Conservation (phyloP, 2,888 invertebrate genomes). For the Rhabditophanes sp. region DNA sequence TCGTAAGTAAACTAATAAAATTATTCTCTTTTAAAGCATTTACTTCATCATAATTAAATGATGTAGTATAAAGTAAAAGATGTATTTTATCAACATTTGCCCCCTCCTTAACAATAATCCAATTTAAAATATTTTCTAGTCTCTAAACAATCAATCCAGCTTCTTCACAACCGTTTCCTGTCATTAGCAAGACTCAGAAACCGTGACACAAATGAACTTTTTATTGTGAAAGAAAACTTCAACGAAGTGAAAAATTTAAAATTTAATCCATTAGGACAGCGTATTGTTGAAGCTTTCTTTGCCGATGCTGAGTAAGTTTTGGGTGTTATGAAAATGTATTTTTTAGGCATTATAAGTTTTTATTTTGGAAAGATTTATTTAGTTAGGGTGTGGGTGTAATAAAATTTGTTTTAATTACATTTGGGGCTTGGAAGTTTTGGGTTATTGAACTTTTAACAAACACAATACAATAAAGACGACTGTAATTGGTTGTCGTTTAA, state of each 20-base stretch:
- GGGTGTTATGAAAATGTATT: not conserved
- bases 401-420: too few species aligned
- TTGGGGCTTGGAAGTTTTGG: too few species aligned
- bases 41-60: constrained; percentile 4
- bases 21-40: too few species aligned
- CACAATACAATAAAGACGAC: too few species aligned
- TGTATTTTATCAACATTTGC: not conserved
- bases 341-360: constrained; percentile 1
- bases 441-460: too few species aligned
- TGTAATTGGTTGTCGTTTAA: too few species aligned
- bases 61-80: not conserved
- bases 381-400: too few species aligned
- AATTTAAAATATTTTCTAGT: constrained; percentile 19
- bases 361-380: too few species aligned
- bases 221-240: constrained; percentile 70
- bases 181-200: constrained; percentile 32
- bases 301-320: constrained; percentile 54
- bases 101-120: not conserved
- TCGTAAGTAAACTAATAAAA: too few species aligned
- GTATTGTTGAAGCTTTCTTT: constrained; percentile 95
- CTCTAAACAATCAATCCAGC: constrained; percentile 27
- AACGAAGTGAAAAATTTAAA: constrained; percentile 87
- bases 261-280: constrained; percentile 87
- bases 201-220: constrained; percentile 23
- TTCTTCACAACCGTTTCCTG: constrained; percentile 31